phyloP scores from a whole-genome alignment of 1,140 invertebrate genomes.

The Oppia nitens region DNA sequence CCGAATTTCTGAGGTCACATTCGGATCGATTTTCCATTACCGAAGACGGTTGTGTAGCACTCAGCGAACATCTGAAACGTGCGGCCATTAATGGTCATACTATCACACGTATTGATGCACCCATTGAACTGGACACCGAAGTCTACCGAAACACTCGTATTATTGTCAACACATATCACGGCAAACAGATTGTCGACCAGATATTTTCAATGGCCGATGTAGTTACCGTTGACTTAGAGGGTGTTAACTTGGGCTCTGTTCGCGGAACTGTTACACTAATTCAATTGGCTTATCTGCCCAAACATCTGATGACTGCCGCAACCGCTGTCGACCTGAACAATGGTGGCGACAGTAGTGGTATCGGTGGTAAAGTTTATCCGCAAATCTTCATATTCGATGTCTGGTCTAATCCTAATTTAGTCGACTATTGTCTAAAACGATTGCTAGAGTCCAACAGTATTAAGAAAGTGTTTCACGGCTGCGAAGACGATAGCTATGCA shows the following conservation, averaged over 20 bases:
- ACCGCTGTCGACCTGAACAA: neutral
- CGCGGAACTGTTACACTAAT: conserved; percentile 5
- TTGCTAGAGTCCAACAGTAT: neutral
- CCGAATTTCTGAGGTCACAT: conserved; percentile 2
- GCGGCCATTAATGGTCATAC: neutral
- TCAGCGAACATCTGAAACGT: neutral
- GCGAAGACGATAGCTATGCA: neutral
- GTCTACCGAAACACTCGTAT: neutral
- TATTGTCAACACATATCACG: neutral
- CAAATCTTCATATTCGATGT: conserved; percentile 9
- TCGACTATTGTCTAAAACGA: neutral
- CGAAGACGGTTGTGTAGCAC: neutral
- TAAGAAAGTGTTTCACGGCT: conserved; percentile 10
- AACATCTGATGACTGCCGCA: neutral
- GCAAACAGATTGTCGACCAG: neutral
- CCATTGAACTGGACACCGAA: neutral
- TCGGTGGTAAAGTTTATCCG: neutral
- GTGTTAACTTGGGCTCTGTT: neutral
- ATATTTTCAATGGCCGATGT: neutral
- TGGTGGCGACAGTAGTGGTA: neutral
- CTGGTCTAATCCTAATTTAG: neutral
- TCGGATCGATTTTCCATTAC: neutral
- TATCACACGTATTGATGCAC: neutral
- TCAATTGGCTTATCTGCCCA: conserved; percentile 5
- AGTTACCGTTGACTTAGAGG: conserved; percentile 9